phyloP scores from a whole-genome alignment of 2,113 vertebrate species.

The Sander vitreus region DNA sequence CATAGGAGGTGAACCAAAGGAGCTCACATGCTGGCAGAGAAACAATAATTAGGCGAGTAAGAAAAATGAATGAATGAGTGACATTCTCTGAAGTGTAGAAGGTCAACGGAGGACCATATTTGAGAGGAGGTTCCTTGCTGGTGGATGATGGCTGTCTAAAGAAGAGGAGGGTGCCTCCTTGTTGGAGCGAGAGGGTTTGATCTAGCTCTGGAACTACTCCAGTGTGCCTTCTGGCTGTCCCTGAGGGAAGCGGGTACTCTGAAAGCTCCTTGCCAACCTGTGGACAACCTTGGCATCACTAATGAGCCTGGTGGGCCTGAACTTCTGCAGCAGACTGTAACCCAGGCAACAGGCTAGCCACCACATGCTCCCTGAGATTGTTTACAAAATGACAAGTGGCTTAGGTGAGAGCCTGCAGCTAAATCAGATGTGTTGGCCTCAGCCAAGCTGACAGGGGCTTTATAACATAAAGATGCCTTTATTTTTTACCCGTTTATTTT shows the following conservation, averaged over 20 bases:
- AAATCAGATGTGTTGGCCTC: constrained; percentile 48
- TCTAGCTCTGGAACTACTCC: constrained; percentile 51
- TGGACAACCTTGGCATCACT: constrained; percentile 78
- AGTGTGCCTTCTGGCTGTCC: constrained; percentile 57
- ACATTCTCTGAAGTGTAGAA: constrained; percentile 30
- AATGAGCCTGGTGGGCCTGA: constrained; percentile 69
- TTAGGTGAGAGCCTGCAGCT: constrained; percentile 44
- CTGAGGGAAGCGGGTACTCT: constrained; percentile 51
- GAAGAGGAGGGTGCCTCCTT: constrained; percentile 33
- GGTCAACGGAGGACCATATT: constrained; percentile 11
- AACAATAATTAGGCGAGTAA: constrained; percentile 37
- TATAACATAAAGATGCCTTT: constrained; percentile 20
- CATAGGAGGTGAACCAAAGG: constrained; percentile 31
- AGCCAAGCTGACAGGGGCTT: constrained; percentile 5
- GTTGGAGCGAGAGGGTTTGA: constrained; percentile 22
- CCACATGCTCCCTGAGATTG: constrained; percentile 67
- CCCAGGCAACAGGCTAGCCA: constrained; percentile 72
- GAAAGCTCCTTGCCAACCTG: constrained; percentile 70
- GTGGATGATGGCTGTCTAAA: constrained; percentile 18
- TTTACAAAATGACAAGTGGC: constrained; percentile 75
- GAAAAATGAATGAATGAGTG: constrained; percentile 40
- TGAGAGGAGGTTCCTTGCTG: constrained; percentile 7
- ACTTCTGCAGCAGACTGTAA: constrained; percentile 77
- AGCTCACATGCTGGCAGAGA: constrained; percentile 15
- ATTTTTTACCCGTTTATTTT: neutral